Percentiles rank a stretch among this genome's conserved stretches.
These are phyloP conservation scores for Leptura quadrifasciata DNA, from an alignment of 2,888 invertebrate genomes.

Conservation along the genomic window DNA sequence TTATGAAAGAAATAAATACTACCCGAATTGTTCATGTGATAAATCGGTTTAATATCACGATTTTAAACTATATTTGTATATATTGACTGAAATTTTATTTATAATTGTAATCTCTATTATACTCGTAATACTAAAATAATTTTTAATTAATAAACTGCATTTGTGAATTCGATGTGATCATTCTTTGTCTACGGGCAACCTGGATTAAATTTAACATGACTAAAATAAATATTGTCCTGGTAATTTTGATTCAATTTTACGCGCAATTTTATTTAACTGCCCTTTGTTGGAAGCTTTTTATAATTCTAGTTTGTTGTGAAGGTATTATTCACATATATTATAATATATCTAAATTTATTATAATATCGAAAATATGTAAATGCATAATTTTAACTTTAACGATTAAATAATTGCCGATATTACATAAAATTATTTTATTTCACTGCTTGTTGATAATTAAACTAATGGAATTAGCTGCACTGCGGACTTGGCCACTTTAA, in stretches of 20 bases:
- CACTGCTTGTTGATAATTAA: background rate
- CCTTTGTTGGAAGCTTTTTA: background rate
- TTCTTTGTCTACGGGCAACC: background rate
- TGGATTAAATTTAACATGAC: background rate
- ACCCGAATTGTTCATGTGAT: constrained; percentile 19
- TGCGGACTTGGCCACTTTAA: background rate
- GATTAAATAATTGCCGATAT: background rate
- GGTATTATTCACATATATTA: background rate
- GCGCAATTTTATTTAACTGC: background rate
- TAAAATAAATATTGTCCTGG: background rate
- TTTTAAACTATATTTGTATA: background rate
- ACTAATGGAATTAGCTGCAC: background rate
- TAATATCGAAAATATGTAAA: background rate
- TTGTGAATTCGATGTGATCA: background rate
- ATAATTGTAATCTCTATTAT: background rate
- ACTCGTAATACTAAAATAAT: background rate
- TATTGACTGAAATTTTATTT: background rate
- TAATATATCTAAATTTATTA: background rate
- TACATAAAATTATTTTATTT: background rate
- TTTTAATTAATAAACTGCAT: background rate
- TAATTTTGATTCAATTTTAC: background rate
- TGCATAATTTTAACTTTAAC: background rate
- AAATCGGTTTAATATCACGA: constrained; percentile 12
- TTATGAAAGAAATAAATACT: constrained; percentile 26
- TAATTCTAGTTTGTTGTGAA: background rate